Evolutionary conservation across 2,113 vertebrate genomes (phyloP).

Genomic region (Odobenus rosmarus): DNA sequence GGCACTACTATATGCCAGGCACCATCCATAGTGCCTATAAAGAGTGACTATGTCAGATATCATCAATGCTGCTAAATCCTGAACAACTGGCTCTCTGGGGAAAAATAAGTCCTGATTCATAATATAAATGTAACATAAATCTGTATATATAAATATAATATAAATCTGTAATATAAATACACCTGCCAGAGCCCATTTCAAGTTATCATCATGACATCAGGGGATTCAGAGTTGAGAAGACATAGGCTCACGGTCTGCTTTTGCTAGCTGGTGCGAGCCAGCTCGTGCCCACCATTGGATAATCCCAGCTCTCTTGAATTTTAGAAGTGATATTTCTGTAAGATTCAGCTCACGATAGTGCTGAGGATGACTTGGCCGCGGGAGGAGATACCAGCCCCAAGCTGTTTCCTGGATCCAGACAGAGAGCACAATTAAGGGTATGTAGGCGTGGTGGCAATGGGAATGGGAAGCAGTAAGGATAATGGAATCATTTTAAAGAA

Average conservation of each 20-base stretch:
- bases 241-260: not conserved
- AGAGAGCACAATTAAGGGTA: not conserved
- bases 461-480: not conserved
- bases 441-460: not conserved
- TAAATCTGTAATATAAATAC: not conserved
- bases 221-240: not conserved
- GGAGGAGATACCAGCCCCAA: not conserved
- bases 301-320: not conserved
- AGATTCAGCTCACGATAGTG: not conserved
- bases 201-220: not conserved
- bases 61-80: not conserved
- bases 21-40: not conserved
- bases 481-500: not conserved
- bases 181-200: not conserved
- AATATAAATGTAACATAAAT: not conserved
- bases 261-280: not conserved
- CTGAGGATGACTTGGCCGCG: not conserved
- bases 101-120: no score
- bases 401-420: not conserved
- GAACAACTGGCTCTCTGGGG: not conserved
- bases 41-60: not conserved
- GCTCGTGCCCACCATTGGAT: not conserved
- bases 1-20: not conserved
- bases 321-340: not conserved
- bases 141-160: no score